These are phyloP conservation scores for Arizona elegans DNA, from an alignment of 2,113 vertebrate genomes.

Conservation along the genomic window DNA sequence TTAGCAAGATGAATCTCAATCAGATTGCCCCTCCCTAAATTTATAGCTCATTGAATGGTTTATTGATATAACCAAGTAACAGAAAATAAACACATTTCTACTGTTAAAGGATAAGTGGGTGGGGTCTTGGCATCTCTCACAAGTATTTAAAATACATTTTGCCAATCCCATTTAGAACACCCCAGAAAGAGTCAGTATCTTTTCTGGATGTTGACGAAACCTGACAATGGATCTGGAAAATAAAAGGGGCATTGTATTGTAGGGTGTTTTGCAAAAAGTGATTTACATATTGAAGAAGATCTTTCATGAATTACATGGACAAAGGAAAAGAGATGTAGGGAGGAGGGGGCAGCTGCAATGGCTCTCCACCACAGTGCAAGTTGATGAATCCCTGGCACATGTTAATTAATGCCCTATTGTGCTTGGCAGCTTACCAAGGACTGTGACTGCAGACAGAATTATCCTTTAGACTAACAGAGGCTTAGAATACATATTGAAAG, in stretches of 20 bases:
- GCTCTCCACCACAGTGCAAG: slow-evolving; percentile 49
- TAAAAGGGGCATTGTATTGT: slow-evolving; percentile 61
- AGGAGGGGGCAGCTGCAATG: slow-evolving; percentile 39
- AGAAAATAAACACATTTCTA: slow-evolving; percentile 55
- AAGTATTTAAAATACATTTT: slow-evolving; percentile 55
- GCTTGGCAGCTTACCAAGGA: slow-evolving; percentile 68
- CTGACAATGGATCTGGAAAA: slow-evolving; percentile 63
- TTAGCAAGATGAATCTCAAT: slow-evolving; percentile 62
- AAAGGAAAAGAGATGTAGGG: slow-evolving; percentile 37
- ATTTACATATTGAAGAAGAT: slow-evolving; percentile 71
- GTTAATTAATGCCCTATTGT: slow-evolving; percentile 75
- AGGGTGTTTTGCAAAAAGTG: slow-evolving; percentile 60
- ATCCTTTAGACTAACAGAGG: slow-evolving; percentile 64
- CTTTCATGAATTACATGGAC: slow-evolving; percentile 66
- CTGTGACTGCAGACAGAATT: slow-evolving; percentile 59
- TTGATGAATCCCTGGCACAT: slow-evolving; percentile 70
- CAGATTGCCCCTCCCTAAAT: slow-evolving; percentile 20
- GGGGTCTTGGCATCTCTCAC: slow-evolving; percentile 33
- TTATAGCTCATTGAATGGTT: slow-evolving; percentile 65
- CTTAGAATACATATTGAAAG: slow-evolving; percentile 61
- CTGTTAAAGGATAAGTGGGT: neutral
- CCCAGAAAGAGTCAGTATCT: slow-evolving; percentile 58
- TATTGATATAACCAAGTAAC: slow-evolving; percentile 55
- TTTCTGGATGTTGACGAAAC: slow-evolving; percentile 57
- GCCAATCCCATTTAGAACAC: slow-evolving; percentile 42